Evolutionary conservation across 2,797 vertebrate species (phyloP).

Genomic region (Calcarius lapponicus): DNA sequence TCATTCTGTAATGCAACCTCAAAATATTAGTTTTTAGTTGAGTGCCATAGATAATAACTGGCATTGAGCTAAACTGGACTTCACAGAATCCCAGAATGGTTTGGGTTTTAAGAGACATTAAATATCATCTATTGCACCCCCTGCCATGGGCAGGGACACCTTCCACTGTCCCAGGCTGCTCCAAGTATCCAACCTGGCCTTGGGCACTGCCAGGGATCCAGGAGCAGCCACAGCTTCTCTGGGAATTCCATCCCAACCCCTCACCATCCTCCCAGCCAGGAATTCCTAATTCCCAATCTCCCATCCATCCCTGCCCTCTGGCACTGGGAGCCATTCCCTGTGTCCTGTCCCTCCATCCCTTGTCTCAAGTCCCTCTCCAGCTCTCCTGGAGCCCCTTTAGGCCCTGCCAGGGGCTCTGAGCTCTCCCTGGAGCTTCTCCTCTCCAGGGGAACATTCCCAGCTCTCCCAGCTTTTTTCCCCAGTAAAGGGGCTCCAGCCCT

Average conservation of each 20-base stretch:
- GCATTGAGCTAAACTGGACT: neutral
- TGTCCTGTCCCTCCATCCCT: neutral
- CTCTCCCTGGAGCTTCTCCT: neutral
- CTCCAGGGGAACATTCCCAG: neutral
- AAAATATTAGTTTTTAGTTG: neutral
- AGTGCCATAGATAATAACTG: neutral
- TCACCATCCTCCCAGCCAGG: accelerated
- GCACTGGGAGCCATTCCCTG: neutral
- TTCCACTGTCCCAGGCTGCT: accelerated
- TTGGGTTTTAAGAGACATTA: neutral
- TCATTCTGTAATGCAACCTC: neutral
- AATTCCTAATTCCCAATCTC: neutral
- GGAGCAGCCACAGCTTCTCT: neutral
- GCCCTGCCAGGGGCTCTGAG: neutral
- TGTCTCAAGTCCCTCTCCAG: neutral
- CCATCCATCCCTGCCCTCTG: neutral
- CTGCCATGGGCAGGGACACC: neutral
- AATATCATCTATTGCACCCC: neutral
- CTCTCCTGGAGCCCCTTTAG: neutral
- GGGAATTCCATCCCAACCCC: neutral
- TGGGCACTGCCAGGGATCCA: neutral
- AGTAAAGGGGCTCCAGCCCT: neutral
- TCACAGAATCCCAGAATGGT: neutral
- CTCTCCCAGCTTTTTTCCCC: neutral
- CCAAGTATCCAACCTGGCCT: accelerated